A percentile compares a stretch with the other conserved stretches of the same genome.
These are phyloP conservation scores for Heliothis peltigera DNA, from an alignment of 2,888 invertebrate genomes.

Conservation along the genomic window DNA sequence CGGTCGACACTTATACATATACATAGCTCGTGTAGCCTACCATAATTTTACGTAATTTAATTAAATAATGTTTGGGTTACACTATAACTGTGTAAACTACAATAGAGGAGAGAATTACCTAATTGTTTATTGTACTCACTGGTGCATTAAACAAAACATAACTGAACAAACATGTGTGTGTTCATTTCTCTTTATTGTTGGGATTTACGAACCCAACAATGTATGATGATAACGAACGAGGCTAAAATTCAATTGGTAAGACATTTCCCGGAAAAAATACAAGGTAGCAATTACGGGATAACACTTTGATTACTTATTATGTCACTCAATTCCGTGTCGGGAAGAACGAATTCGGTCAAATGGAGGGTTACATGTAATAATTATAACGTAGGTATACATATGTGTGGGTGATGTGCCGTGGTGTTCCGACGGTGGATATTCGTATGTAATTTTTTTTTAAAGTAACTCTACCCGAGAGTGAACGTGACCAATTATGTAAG, in stretches of 20 bases:
- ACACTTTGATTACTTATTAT: neutral
- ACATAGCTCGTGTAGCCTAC: too few relatives aligned
- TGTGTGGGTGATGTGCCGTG: neutral
- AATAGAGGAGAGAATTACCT: too few relatives aligned
- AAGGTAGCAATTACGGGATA: neutral
- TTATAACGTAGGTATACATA: neutral
- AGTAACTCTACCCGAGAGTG: neutral
- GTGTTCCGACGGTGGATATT: neutral
- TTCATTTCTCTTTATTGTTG: too few relatives aligned
- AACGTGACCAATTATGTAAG: conserved; percentile 32
- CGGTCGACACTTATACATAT: too few relatives aligned
- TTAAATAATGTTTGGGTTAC: too few relatives aligned
- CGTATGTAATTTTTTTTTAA: neutral
- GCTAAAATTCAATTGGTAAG: neutral
- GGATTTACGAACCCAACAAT: too few relatives aligned
- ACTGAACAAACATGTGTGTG: too few relatives aligned
- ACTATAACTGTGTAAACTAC: too few relatives aligned
- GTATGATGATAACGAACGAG: neutral
- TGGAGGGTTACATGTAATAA: neutral
- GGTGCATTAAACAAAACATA: too few relatives aligned
- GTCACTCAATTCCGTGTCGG: neutral
- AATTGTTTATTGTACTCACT: too few relatives aligned
- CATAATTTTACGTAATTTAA: too few relatives aligned
- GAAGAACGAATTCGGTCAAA: neutral
- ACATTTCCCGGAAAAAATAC: neutral